These are phyloP conservation scores for Megalops cyprinoides DNA, from an alignment of 2,797 vertebrate species.

Conservation along the genomic window DNA sequence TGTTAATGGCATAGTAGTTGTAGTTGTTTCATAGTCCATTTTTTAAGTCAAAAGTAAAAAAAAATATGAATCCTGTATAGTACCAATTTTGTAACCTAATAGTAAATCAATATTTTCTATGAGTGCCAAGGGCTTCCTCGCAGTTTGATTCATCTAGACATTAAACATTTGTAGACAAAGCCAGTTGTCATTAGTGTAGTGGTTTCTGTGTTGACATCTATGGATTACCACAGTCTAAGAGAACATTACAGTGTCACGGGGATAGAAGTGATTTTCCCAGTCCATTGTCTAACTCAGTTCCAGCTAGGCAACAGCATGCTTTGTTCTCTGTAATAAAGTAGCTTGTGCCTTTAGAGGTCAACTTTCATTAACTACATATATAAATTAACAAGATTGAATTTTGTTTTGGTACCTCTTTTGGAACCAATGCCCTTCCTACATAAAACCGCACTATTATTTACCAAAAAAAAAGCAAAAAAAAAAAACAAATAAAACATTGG, in stretches of 20 bases:
- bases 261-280: background rate
- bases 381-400: no score
- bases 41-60: constrained; percentile 77
- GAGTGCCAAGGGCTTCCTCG: constrained; percentile 88
- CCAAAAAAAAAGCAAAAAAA: background rate
- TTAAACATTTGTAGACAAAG: constrained; percentile 21
- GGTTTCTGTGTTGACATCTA: constrained; percentile 5
- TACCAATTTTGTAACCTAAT: constrained; percentile 98
- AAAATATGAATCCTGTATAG: constrained; percentile 81
- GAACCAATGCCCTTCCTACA: background rate
- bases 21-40: constrained; percentile 79
- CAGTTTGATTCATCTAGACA: constrained; percentile 72
- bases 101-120: constrained; percentile 99
- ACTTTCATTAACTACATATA: no score
- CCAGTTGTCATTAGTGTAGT: constrained; percentile 11
- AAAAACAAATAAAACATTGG: background rate
- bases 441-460: constrained; percentile 1
- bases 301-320: background rate
- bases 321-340: background rate
- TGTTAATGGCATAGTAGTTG: constrained; percentile 79
- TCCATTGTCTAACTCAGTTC: background rate
- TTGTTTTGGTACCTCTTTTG: background rate
- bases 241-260: background rate
- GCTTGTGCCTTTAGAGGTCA: background rate
- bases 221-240: background rate